These are phyloP conservation scores for Smittia sp. DNA, from an alignment of 2,888 invertebrate genomes.

Conservation along the genomic window DNA sequence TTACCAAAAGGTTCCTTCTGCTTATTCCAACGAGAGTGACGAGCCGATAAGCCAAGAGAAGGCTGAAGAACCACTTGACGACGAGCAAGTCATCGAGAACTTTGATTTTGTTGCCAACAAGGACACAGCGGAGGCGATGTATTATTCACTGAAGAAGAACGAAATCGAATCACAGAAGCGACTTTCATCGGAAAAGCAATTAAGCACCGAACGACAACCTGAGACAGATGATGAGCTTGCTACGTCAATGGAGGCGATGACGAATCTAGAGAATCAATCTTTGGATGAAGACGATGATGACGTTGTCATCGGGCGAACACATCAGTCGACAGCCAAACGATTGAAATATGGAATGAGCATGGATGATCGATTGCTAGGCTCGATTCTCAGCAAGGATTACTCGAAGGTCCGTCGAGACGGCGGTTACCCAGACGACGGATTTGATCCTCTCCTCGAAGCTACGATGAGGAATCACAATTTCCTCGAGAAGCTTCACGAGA, in stretches of 20 bases:
- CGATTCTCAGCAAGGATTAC: constrained; percentile 34
- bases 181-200: constrained; percentile 1
- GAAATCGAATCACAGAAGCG: constrained; percentile 44
- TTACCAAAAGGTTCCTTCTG: constrained; percentile 43
- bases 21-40: not conserved
- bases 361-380: constrained; percentile 38
- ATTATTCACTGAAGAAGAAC: constrained; percentile 47
- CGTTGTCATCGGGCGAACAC: not conserved
- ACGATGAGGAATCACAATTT: constrained; percentile 8
- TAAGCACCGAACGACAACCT: not conserved
- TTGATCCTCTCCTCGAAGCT: constrained; percentile 22
- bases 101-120: constrained; percentile 39
- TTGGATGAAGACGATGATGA: constrained; percentile 28
- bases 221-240: not conserved
- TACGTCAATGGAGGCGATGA: not conserved
- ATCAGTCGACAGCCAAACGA: not conserved
- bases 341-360: constrained; percentile 36
- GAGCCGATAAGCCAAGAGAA: not conserved
- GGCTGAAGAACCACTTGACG: not conserved
- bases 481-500: constrained; percentile 30
- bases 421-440: constrained; percentile 9
- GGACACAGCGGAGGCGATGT: constrained; percentile 46
- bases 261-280: not conserved
- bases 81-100: constrained; percentile 15
- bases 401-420: not conserved